Evolutionary conservation across 2,113 vertebrate species (phyloP).

Genomic region (Tonatia bakeri): DNA sequence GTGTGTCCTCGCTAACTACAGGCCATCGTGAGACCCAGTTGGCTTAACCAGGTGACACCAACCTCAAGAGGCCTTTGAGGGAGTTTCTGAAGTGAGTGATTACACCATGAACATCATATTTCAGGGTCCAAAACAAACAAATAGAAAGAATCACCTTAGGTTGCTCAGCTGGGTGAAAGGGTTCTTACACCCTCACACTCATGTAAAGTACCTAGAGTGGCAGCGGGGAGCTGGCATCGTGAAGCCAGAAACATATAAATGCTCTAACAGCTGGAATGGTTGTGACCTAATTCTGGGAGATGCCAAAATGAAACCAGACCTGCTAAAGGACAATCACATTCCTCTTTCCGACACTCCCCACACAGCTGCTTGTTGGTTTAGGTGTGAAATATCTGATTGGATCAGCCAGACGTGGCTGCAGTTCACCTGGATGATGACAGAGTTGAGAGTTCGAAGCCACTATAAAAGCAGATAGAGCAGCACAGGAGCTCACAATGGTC

Average conservation of each 20-base stretch:
- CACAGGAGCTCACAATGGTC: neutral
- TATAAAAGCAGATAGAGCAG: neutral
- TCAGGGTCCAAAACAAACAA: slow-evolving; percentile 26
- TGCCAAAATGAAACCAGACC: neutral
- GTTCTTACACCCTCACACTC: neutral
- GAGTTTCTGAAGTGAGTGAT: neutral
- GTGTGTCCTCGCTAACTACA: neutral
- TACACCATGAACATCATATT: neutral
- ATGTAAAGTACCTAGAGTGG: neutral
- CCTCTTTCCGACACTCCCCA: neutral
- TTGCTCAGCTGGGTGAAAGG: neutral
- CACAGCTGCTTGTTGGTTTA: neutral
- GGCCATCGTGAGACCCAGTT: neutral
- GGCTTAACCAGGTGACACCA: neutral
- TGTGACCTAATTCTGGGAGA: neutral
- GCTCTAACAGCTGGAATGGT: neutral
- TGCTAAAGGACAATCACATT: neutral
- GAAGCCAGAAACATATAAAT: neutral
- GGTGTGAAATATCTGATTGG: neutral
- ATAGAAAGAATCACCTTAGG: neutral
- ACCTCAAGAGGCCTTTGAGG: neutral
- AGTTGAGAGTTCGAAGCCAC: neutral
- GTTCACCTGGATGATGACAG: neutral
- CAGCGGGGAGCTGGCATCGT: neutral
- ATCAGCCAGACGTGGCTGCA: neutral